Percentiles rank a stretch among this genome's conserved stretches.
Conservation (phyloP, 2,113 vertebrate species). For the Fukomys damarensis region DNA sequence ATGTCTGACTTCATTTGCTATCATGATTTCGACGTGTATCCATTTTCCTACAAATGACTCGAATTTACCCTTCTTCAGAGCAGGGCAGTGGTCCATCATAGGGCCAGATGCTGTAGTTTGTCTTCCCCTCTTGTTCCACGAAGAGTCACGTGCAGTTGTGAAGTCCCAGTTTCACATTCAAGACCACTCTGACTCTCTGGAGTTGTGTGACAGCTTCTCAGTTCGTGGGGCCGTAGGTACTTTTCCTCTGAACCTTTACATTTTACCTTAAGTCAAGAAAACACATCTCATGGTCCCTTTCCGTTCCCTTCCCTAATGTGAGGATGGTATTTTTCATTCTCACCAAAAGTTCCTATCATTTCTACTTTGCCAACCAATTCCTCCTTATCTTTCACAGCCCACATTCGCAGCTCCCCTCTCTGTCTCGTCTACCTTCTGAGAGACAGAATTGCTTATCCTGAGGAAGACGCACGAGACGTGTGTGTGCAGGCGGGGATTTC, state of each 20-base stretch:
- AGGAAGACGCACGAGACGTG: neutral
- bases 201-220: neutral
- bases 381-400: neutral
- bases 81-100: neutral
- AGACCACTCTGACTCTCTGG: neutral
- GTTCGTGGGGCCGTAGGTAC: neutral
- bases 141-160: fast-evolving
- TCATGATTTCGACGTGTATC: neutral
- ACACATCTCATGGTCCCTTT: neutral
- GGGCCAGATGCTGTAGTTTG: neutral
- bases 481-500: neutral
- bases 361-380: slow-evolving; percentile 14
- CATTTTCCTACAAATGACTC: neutral
- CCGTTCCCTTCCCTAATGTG: neutral
- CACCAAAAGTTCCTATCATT: neutral
- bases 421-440: neutral
- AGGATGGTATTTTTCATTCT: slow-evolving; percentile 13
- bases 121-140: neutral
- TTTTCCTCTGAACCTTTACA: neutral
- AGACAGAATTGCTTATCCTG: neutral
- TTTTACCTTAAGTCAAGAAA: neutral
- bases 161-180: neutral
- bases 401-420: neutral
- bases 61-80: neutral
- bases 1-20: neutral